A percentile compares a stretch with the other conserved stretches of the same genome.
Conservation (phyloP, 2,797 vertebrate genomes). For the Argyrosomus regius region DNA sequence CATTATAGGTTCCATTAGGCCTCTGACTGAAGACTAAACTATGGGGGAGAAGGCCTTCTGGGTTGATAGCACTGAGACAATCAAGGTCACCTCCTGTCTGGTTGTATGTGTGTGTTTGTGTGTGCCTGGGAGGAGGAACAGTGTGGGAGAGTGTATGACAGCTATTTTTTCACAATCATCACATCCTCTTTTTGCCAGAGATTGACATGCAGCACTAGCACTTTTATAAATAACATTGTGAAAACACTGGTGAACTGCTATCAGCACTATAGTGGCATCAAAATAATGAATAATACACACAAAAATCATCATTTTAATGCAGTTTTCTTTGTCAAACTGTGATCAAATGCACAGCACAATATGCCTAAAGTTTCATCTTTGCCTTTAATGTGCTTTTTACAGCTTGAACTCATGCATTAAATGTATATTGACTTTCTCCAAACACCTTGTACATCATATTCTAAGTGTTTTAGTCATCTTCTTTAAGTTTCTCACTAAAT, state of each 20-base stretch:
- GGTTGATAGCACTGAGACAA: constrained; percentile 37
- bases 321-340: background rate
- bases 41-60: constrained; percentile 24
- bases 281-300: background rate
- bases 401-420: background rate
- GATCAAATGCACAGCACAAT: background rate
- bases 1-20: constrained; percentile 26
- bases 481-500: too few species aligned
- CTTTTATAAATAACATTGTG: constrained; percentile 9
- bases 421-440: background rate
- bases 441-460: background rate
- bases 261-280: background rate
- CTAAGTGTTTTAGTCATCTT: background rate
- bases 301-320: background rate
- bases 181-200: constrained; percentile 19
- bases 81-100: constrained; percentile 59
- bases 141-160: background rate
- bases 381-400: background rate
- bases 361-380: background rate
- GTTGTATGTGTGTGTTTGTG: background rate
- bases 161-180: constrained; percentile 4
- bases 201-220: constrained; percentile 1
- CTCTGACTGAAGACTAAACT: constrained; percentile 51
- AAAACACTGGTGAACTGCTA: constrained; percentile 5
- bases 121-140: background rate